Percentiles rank a stretch among this genome's conserved stretches.
Conservation (phyloP, 92 coral and sea anemone species). For the Zoanthus sociatus region DNA sequence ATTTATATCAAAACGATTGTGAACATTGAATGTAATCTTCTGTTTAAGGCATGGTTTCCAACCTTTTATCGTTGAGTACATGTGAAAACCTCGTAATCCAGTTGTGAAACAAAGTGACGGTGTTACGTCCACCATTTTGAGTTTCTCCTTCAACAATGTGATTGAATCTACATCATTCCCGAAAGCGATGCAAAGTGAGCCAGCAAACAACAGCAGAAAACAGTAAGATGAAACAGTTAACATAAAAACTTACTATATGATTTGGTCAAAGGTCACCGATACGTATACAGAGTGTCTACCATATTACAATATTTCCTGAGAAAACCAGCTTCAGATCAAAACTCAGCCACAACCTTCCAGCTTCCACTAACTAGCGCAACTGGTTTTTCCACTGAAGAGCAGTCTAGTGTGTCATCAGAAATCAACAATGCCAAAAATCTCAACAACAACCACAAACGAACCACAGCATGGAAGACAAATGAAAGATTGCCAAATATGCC, state of each 20-base stretch:
- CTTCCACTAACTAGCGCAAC: conserved; percentile 64
- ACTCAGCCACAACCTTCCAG: conserved; percentile 52
- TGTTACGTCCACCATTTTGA: conserved; percentile 43
- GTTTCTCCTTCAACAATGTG: neutral
- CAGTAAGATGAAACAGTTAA: no score
- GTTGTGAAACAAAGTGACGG: conserved; percentile 66
- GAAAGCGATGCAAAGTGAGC: no score
- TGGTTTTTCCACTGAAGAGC: conserved; percentile 73
- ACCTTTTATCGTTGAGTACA: conserved; percentile 58
- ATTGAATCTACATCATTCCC: no score
- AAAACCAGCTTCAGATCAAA: conserved; percentile 31
- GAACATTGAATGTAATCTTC: conserved; percentile 50
- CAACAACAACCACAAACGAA: conserved; percentile 61
- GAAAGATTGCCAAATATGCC: conserved; percentile 60
- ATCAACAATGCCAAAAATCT: conserved; percentile 54
- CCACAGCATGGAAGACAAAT: conserved; percentile 59
- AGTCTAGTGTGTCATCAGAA: conserved; percentile 54
- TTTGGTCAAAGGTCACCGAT: no score
- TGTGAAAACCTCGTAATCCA: conserved; percentile 71
- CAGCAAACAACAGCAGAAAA: no score
- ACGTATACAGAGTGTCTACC: conserved; percentile 33
- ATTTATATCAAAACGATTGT: conserved; percentile 48
- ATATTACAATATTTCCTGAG: conserved; percentile 55
- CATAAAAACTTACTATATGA: no score
- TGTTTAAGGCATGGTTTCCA: conserved; percentile 43